Evolutionary conservation across 2,888 invertebrate genomes (phyloP).

Genomic region (Epicampocera succincta): DNA sequence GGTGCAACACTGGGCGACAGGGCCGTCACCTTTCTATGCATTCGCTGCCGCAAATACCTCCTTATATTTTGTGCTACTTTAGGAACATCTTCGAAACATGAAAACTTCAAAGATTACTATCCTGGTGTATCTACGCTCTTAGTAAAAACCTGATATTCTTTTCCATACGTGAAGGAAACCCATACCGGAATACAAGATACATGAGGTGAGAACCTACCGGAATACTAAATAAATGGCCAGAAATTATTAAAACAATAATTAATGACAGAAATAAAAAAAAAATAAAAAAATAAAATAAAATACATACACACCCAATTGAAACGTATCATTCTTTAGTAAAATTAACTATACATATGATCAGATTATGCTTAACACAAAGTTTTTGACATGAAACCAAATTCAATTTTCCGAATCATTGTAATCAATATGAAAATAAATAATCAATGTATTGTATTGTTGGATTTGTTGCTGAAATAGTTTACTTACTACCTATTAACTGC

Average conservation of each 20-base stretch:
- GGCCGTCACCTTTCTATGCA: no score
- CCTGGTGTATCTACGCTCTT: background rate
- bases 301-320: slow-evolving; percentile 46
- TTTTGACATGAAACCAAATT: slow-evolving; percentile 24
- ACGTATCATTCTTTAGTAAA: slow-evolving; percentile 66
- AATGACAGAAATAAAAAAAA: slow-evolving; percentile 8
- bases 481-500: slow-evolving; percentile 37
- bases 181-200: slow-evolving; percentile 53
- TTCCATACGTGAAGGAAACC: slow-evolving; percentile 34
- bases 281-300: slow-evolving; percentile 11
- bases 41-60: no score
- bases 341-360: slow-evolving; percentile 49
- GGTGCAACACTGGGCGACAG: no score
- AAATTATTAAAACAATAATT: no score
- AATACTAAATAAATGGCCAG: no score
- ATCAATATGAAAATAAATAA: slow-evolving; percentile 35
- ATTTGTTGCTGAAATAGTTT: slow-evolving; percentile 69
- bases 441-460: slow-evolving; percentile 63
- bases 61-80: no score
- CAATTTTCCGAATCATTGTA: slow-evolving; percentile 26
- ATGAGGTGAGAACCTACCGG: background rate
- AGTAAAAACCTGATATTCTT: slow-evolving; percentile 24
- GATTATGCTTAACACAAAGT: slow-evolving; percentile 51
- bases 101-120: no score
- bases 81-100: no score